Evolutionary conservation across 2,113 vertebrate species (phyloP).

Genomic region (Seriola rivoliana): DNA sequence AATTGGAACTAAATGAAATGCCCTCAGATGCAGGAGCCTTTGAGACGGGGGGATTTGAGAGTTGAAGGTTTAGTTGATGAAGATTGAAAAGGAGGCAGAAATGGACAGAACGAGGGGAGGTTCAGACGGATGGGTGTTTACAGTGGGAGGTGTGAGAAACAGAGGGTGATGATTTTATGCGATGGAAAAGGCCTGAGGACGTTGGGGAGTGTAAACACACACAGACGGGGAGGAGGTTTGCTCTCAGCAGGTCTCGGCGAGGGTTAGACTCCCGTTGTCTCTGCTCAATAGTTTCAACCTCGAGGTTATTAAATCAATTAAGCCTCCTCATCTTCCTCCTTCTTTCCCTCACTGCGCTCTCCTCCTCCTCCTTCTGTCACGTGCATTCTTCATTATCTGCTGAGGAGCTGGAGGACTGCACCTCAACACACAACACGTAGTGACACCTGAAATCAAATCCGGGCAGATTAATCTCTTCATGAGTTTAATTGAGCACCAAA

Average conservation of each 20-base stretch:
- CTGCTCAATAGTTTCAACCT: constrained; percentile 18
- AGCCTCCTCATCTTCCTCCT: background rate
- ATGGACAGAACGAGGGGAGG: background rate
- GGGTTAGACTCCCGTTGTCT: background rate
- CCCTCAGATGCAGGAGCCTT: background rate
- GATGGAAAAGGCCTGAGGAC: background rate
- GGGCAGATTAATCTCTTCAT: too few relatives aligned
- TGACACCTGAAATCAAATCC: too few relatives aligned
- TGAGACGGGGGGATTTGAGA: background rate
- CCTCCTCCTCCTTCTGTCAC: background rate
- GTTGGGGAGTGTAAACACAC: constrained; percentile 12
- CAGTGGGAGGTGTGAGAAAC: background rate
- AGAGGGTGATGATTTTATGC: background rate
- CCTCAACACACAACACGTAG: too few relatives aligned
- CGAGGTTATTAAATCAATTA: constrained; percentile 37
- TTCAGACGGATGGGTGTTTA: background rate
- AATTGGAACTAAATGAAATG: background rate
- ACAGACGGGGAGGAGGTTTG: background rate
- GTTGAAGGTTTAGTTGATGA: background rate
- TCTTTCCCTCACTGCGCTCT: background rate
- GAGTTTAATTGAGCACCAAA: background rate
- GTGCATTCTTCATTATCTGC: background rate
- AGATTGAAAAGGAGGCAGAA: background rate
- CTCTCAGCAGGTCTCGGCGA: constrained; percentile 17
- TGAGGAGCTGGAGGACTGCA: too few relatives aligned